Evolutionary conservation across 2,113 vertebrate genomes (phyloP), one percentile per base, ranked within the genome.

Genomic region (Bubalus kerabau): DNA sequence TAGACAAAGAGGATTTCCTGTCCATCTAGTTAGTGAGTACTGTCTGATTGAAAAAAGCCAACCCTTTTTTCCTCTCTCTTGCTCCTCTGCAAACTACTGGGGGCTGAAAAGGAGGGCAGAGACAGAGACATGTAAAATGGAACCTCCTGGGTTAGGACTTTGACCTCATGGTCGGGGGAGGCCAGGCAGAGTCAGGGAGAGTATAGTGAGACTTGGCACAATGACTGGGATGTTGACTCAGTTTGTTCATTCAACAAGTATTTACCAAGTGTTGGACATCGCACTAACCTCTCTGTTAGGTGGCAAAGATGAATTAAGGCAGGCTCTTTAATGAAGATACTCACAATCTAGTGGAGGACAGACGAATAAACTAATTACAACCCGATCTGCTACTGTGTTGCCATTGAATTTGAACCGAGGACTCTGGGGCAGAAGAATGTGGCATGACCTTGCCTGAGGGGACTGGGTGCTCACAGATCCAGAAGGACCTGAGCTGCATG

Each of bases 241-340:
- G 50, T 93, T 60, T 84, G 78, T 97, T 93, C 60, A 95, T 85
- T 97, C 88, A 93, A 76, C 78, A 76, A 88, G 12, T 93, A 62
- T 88, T 94, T 93, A 67, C 76, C 17, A 82, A 96, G 64, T 88
- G 48, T 54, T 82, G 50, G 87, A 67, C 36, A 84, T 7, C 67
- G 40, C 7, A 17, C 56, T 56, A 80, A 50, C 10, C 10, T 97
- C 81, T 93, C 94, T 71, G 48, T 62, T 80, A 95, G 3, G n/a
- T 92, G 62, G 84, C 32, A 86, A 90, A 83, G 43, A 82, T 91
- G 40, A 91, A 89, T 93, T 78, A 94, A 71, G 80, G 52, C 50
- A 83, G 52, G 32, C 71, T 85, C 40, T 82, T 67, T 82, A 59
- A 40, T 43, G 60, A 54, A 88, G 87, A 60, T 91, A 71, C 19